These are phyloP conservation scores for Agapornis roseicollis DNA, from an alignment of 2,113 vertebrate species.

Conservation along the genomic window DNA sequence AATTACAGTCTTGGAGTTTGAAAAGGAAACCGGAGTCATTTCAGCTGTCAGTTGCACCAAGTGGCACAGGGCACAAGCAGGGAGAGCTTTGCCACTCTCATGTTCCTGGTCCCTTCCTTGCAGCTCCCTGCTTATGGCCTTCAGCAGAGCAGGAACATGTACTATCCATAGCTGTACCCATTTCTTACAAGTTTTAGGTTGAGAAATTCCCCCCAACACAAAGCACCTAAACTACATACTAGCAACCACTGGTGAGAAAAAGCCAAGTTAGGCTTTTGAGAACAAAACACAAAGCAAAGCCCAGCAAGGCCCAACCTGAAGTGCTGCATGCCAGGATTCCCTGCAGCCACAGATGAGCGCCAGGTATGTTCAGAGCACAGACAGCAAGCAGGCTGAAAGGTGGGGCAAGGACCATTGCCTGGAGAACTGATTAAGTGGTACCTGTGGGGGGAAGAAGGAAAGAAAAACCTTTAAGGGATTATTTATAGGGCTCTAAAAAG, in stretches of 20 bases:
- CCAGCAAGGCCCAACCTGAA: not conserved
- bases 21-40: not conserved
- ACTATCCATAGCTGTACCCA: rapidly evolving
- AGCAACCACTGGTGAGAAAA: not conserved
- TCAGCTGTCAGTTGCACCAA: rapidly evolving
- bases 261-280: not conserved
- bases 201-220: not conserved
- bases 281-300: not conserved
- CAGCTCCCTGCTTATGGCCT: not conserved
- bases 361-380: not conserved
- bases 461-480: not conserved
- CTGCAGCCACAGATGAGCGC: not conserved
- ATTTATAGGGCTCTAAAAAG: conserved; percentile 33
- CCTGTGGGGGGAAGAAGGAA: not conserved
- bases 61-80: rapidly evolving
- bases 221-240: not conserved
- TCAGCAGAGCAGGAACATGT: not conserved
- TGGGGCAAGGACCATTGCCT: not conserved
- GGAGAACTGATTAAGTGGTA: not conserved
- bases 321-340: not conserved
- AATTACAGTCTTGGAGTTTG: not conserved
- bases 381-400: not conserved
- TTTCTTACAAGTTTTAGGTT: not conserved
- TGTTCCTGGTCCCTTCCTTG: rapidly evolving
- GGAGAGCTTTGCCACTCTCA: rapidly evolving